A percentile compares a stretch with the other conserved stretches of the same genome.
These are phyloP conservation scores for Stomatorhinus walkeri DNA, from an alignment of 2,797 vertebrate species.

Conservation along the genomic window DNA sequence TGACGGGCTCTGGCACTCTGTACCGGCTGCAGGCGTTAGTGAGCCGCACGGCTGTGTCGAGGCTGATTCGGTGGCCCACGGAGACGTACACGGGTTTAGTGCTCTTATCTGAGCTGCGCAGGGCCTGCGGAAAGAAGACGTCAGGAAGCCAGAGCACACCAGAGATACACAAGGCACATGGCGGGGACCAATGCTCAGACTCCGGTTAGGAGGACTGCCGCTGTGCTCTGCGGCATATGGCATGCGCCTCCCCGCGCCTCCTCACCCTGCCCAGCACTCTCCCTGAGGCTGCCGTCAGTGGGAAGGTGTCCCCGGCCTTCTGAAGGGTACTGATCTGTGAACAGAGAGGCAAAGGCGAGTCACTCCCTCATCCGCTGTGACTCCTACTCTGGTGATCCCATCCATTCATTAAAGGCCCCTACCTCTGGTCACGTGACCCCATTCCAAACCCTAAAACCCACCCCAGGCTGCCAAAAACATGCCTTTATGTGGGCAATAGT, in stretches of 20 bases:
- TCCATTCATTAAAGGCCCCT: background rate
- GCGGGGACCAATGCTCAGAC: background rate
- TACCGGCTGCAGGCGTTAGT: slow-evolving; percentile 75
- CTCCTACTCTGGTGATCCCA: background rate
- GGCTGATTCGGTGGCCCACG: slow-evolving; percentile 75
- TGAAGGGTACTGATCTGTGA: slow-evolving; percentile 62
- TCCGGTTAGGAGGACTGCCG: background rate
- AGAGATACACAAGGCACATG: background rate
- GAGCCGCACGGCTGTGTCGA: slow-evolving; percentile 71
- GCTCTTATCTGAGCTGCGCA: slow-evolving; percentile 69
- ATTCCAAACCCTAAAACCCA: background rate
- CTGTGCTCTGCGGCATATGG: background rate
- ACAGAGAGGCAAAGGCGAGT: background rate
- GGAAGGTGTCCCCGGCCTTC: slow-evolving; percentile 72
- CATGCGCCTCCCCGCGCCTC: slow-evolving; percentile 11
- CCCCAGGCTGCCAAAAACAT: background rate
- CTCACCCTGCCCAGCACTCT: slow-evolving; percentile 76
- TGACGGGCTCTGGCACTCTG: slow-evolving; percentile 83
- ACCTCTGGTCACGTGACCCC: background rate
- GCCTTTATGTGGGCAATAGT: background rate
- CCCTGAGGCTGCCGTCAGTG: slow-evolving; percentile 67
- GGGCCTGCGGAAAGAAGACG: slow-evolving; percentile 53
- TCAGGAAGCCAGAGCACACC: background rate
- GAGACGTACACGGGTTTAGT: slow-evolving; percentile 80
- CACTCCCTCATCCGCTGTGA: background rate